Base-by-base conservation (phyloP, 1,140 invertebrate species). In the Drosophila rhopaloa region DNA sequence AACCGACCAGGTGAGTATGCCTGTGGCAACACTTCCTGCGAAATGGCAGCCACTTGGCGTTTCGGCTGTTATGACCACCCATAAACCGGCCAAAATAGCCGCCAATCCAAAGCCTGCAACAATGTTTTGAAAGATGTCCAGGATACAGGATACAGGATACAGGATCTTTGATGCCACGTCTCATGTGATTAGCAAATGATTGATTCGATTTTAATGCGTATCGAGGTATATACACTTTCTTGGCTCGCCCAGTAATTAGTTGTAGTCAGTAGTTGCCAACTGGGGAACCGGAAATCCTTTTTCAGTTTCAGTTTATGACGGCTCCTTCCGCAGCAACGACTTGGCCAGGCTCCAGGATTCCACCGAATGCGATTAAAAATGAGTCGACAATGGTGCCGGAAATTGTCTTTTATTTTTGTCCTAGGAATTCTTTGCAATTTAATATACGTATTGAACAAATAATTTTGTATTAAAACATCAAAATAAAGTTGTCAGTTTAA, bases 181-280 rank as follows among this genome's bases (percentile, higher is more conserved):
- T 38, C 14, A 46, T 35, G 40, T 3, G 38, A 53, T 51, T 14
- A 13, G 16, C 27, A 7, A 61, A 79, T 88, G 83, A 88, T 88
- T 88, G 79, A 88, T 88, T 89, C 50, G 76, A 83, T 80, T 88
- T 88, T 88, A 88, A 88, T 88, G 83, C 63, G 72, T 62, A 77
- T 43, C 62, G 43, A 58, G 80, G 72, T 79, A 66, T 74, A 70
- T 53, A 32, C 8, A 7, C 14, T 58, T 24, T 0, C 38, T 41
- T 35, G 27, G 14, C 46, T 9, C 9, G 19, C 44, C 55, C 55
- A 72, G 76, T 83, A 88, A 86, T 86, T 86, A 86, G 82, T 79
- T 76, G 66, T 50, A 57, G 79, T 70, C 62, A 27, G 40, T 44
- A 35, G 60, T 55, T 86, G 79, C 75, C 84, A 85, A 86, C 82